Conservation (phyloP, 2,888 invertebrate species). For the Pelosia muscerda region DNA sequence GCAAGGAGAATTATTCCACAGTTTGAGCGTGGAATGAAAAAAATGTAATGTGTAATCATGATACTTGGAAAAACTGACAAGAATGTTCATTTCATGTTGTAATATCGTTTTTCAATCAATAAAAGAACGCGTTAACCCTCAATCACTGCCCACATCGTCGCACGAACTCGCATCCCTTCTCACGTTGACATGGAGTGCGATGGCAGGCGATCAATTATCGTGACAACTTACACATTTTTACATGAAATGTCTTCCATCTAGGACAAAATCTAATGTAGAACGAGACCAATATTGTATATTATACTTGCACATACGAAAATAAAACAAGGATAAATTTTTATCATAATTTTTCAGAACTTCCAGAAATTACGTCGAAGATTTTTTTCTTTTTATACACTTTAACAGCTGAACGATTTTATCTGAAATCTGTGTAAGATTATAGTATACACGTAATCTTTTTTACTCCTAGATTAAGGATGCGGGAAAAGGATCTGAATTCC, state of each 20-base stretch:
- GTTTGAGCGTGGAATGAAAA: too few species aligned
- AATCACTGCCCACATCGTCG: constrained; percentile 11
- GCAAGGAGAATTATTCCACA: too few species aligned
- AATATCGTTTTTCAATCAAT: constrained; percentile 8
- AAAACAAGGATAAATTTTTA: too few species aligned
- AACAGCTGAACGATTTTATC: too few species aligned
- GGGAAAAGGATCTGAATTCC: too few species aligned
- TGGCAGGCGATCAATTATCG: constrained; percentile 13
- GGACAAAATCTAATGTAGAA: not conserved
- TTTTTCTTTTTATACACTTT: too few species aligned
- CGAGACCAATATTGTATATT: not conserved
- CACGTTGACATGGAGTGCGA: constrained; percentile 9
- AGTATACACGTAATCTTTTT: too few species aligned
- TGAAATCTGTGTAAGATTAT: too few species aligned
- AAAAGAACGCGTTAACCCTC: not conserved
- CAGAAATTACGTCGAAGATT: too few species aligned
- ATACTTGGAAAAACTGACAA: not conserved
- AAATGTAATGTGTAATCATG: too few species aligned
- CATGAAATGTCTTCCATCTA: not conserved
- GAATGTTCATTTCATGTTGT: not conserved
- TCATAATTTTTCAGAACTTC: too few species aligned
- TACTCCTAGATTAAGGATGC: too few species aligned
- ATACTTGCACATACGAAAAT: not conserved
- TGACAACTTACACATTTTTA: constrained; percentile 8
- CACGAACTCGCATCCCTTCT: constrained; percentile 5